Conservation (phyloP, 2,797 vertebrate genomes). For the Acanthurus tractus region DNA sequence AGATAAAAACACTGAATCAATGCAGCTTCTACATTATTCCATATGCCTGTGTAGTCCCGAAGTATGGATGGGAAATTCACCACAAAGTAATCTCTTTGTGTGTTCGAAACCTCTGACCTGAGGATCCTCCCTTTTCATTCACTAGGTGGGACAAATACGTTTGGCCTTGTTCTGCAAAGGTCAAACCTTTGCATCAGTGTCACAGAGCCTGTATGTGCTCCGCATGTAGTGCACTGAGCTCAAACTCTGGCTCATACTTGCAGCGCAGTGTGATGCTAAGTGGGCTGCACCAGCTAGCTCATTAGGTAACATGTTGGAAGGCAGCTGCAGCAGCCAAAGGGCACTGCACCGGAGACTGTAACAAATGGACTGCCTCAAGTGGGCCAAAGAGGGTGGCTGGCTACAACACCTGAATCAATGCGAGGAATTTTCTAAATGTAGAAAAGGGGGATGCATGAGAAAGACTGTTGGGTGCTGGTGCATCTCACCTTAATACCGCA, state of each 20-base stretch:
- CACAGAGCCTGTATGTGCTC: constrained; percentile 45
- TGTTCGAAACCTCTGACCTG: constrained; percentile 49
- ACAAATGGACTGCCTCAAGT: constrained; percentile 64
- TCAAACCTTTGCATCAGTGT: constrained; percentile 73
- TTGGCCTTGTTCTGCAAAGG: constrained; percentile 74
- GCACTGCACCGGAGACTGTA: constrained; percentile 51
- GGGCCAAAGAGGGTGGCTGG: constrained; percentile 56
- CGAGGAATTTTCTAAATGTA: constrained; percentile 33
- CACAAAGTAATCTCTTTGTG: constrained; percentile 23
- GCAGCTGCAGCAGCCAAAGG: constrained; percentile 66
- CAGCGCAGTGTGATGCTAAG: constrained; percentile 40
- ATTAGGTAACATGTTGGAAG: constrained; percentile 65
- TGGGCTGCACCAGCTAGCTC: constrained; percentile 51
- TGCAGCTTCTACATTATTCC: constrained; percentile 19
- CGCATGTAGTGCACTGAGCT: constrained; percentile 33
- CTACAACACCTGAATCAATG: constrained; percentile 51
- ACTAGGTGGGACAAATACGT: constrained; percentile 44
- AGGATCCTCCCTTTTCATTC: constrained; percentile 29
- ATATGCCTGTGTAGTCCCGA: not conserved
- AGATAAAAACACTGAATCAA: constrained; percentile 39
- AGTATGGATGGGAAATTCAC: constrained; percentile 10
- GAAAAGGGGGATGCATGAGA: constrained; percentile 22
- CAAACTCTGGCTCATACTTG: constrained; percentile 33
- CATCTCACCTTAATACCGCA: constrained; percentile 24
- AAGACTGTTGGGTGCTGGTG: constrained; percentile 18